Evolutionary conservation across 2,113 vertebrate genomes (phyloP), one percentile per base, ranked within the genome.

Genomic region (Andinoacara biseriatus): DNA sequence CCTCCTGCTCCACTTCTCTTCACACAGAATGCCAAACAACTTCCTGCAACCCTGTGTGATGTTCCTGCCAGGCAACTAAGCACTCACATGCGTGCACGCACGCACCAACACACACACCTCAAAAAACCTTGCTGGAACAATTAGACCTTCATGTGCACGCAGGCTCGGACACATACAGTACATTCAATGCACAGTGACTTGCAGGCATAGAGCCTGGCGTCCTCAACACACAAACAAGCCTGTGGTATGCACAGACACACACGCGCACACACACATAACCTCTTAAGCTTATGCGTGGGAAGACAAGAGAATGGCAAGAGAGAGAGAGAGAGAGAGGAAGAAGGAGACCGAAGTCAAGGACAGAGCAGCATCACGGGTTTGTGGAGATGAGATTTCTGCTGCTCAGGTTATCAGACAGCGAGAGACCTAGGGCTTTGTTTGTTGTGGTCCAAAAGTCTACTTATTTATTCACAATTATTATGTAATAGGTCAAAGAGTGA

Each of bases 11-110:
- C 38, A 63, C 54, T 65, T 82, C 82, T 83, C 89, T 62, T 83
- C 81, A 84, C 76, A 81, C 86, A 90, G 83, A 89, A 88, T 88
- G 82, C 78, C 81, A 87, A 93, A 90, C 85, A 82, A 90, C 91
- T 92, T 92, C 88, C 92, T 93, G 88, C 67, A 65, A 82, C 80
- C 72, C 87, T 90, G 81, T 88, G 83, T 83, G 85, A 88, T 83
- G 76, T 83, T 84, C 57, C 81, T 88, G 86, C 87, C 88, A 89
- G 86, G 81, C 84, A 86, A 82, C 87, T 59, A 49, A 46, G n/a
- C 17, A 69, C 67, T 29, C 81, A 76, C 74, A 46, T 78, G 26
- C 26, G 26, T 26, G 76, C 61, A 31, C 77, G 52, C 13, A 74
- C 15, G 15, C n/a, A 61, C 13, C 1, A 24, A 79, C 5, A 1